These are phyloP conservation scores for Misgurnus mizolepis DNA, from an alignment of 2,113 vertebrate genomes.

Conservation along the genomic window DNA sequence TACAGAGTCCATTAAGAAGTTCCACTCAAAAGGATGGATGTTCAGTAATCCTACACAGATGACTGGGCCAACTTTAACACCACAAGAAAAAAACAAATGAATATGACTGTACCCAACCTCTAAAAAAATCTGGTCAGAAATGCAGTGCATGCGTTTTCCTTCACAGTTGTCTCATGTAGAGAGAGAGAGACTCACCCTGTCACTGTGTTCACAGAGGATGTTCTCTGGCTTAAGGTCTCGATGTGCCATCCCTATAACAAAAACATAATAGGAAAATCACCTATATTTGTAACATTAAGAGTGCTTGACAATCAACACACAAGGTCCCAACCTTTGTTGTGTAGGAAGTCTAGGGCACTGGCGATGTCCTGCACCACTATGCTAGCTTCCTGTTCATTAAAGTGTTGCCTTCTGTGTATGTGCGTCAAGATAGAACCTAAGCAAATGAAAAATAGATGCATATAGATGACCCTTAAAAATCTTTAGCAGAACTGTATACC, in stretches of 20 bases:
- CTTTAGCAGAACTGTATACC: not conserved
- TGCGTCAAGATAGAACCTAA: constrained; percentile 93
- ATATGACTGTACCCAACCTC: constrained; percentile 19
- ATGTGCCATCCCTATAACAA: constrained; percentile 88
- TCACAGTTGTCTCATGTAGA: constrained; percentile 30
- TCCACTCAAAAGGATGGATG: not conserved
- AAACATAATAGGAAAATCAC: not conserved
- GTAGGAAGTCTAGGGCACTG: constrained; percentile 92
- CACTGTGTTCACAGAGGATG: constrained; percentile 89
- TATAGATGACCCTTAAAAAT: not conserved
- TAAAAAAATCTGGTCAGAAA: constrained; percentile 32
- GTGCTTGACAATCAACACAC: not conserved
- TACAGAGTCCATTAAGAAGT: not conserved
- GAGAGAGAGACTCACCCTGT: constrained; percentile 77
- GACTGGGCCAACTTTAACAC: not conserved
- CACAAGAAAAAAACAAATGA: not conserved
- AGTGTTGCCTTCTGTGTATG: constrained; percentile 89
- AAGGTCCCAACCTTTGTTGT: constrained; percentile 87
- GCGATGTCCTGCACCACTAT: constrained; percentile 93
- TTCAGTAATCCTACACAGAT: not conserved
- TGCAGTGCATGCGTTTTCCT: constrained; percentile 25
- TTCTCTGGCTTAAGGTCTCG: constrained; percentile 97
- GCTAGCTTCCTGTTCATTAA: constrained; percentile 93
- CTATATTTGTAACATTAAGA: too few species aligned
- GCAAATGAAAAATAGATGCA: not conserved